Conservation (phyloP, 2,888 invertebrate species). For the Rhyacophila evoluta region DNA sequence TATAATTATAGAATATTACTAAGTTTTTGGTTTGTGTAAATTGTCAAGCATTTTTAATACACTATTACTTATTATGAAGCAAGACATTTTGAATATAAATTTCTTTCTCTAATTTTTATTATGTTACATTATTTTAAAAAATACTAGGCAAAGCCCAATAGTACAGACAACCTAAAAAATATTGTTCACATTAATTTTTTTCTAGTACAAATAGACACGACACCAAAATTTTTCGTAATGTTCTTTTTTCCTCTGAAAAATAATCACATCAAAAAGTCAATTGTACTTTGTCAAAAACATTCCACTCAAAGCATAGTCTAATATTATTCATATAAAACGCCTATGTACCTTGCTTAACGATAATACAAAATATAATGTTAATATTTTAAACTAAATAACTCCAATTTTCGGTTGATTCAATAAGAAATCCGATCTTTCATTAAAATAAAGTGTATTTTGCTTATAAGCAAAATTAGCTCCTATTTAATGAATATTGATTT, state of each 20-base stretch:
- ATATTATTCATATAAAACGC: not conserved
- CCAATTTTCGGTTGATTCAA: not conserved
- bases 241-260: constrained; percentile 41
- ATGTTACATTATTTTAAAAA: not conserved
- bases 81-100: not conserved
- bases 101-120: not conserved
- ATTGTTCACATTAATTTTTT: constrained; percentile 31
- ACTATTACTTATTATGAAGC: not conserved
- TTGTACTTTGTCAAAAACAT: constrained; percentile 26
- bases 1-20: not conserved
- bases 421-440: not conserved
- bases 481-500: not conserved
- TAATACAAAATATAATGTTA: constrained; percentile 33
- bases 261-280: constrained; percentile 51
- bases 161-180: not conserved
- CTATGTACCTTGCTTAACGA: constrained; percentile 25
- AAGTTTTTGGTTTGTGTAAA: not conserved
- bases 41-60: not conserved
- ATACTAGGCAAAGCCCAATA: not conserved
- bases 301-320: constrained; percentile 42
- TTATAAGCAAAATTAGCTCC: not conserved
- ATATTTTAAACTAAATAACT: not conserved
- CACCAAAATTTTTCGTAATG: constrained; percentile 50
- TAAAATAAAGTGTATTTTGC: not conserved
- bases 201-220: constrained; percentile 43